Percentiles rank a stretch among this genome's conserved stretches.
phyloP scores from a whole-genome alignment of 2,888 invertebrate species.

The Trypoxylon attenuatum region DNA sequence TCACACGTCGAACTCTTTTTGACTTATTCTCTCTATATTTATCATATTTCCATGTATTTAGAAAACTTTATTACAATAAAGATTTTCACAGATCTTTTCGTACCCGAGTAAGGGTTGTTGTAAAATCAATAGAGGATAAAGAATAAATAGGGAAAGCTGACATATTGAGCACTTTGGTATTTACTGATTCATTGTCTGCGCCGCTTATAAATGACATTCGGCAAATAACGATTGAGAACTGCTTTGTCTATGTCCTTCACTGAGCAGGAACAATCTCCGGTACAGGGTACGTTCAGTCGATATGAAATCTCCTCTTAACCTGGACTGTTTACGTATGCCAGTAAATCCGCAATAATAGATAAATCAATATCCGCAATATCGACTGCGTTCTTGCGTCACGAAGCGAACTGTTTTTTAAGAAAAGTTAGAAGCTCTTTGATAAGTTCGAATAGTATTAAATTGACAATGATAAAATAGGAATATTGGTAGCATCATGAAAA shows the following conservation, averaged over 20 bases:
- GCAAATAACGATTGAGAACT: constrained; percentile 16
- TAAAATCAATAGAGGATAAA: no score
- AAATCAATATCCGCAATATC: neutral
- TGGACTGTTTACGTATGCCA: neutral
- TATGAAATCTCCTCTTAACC: neutral
- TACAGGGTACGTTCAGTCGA: neutral
- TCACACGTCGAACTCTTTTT: no score
- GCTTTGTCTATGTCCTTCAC: constrained; percentile 23
- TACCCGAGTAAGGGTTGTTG: no score
- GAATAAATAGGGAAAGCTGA: constrained; percentile 19
- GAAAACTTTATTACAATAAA: no score
- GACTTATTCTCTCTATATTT: no score
- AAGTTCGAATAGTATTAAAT: no score
- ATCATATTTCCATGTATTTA: no score
- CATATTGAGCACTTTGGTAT: constrained; percentile 29
- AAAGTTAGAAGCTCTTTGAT: no score
- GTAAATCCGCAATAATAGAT: neutral
- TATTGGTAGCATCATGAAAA: no score
- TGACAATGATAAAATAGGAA: no score
- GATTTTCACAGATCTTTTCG: no score
- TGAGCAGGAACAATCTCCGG: neutral
- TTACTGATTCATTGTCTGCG: constrained; percentile 31
- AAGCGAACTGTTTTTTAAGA: no score
- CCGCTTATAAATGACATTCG: constrained; percentile 35
- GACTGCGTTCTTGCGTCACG: neutral